Evolutionary conservation across 2,888 invertebrate species (phyloP).

Genomic region (Hypena proboscidalis): DNA sequence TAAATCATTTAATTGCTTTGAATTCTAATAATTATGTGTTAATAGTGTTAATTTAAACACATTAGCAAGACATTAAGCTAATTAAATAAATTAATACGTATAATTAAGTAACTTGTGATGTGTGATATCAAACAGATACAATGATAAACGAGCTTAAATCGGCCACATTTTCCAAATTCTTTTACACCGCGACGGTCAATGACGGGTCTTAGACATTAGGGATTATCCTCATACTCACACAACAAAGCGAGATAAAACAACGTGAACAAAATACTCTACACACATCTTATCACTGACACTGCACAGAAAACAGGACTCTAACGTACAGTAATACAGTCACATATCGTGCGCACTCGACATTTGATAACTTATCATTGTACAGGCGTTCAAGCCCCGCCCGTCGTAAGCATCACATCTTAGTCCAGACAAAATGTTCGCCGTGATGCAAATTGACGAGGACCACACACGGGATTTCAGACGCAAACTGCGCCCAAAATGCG

Average conservation of each 20-base stretch:
- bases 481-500: slow-evolving; percentile 97
- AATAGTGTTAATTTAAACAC: slow-evolving; percentile 15
- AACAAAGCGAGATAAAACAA: slow-evolving; percentile 36
- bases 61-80: slow-evolving; percentile 14
- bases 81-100: slow-evolving; percentile 18
- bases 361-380: slow-evolving; percentile 76
- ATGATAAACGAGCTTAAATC: slow-evolving; percentile 1
- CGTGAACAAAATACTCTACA: slow-evolving; percentile 41
- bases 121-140: slow-evolving; percentile 10
- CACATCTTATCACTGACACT: slow-evolving; percentile 47
- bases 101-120: slow-evolving; percentile 5
- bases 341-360: slow-evolving; percentile 60
- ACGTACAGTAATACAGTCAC: slow-evolving; percentile 50
- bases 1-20: slow-evolving; percentile 29
- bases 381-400: slow-evolving; percentile 83
- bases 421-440: slow-evolving; percentile 92
- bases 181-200: slow-evolving; percentile 42
- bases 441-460: slow-evolving; percentile 96
- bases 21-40: slow-evolving; percentile 27
- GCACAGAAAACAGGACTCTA: slow-evolving; percentile 45
- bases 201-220: slow-evolving; percentile 47
- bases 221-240: slow-evolving; percentile 31
- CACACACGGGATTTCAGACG: slow-evolving; percentile 94
- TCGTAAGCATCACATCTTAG: slow-evolving; percentile 79
- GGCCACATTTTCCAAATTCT: slow-evolving; percentile 10